Conservation (phyloP, 2,113 vertebrate genomes). For the Paramormyrops kingsleyae region DNA sequence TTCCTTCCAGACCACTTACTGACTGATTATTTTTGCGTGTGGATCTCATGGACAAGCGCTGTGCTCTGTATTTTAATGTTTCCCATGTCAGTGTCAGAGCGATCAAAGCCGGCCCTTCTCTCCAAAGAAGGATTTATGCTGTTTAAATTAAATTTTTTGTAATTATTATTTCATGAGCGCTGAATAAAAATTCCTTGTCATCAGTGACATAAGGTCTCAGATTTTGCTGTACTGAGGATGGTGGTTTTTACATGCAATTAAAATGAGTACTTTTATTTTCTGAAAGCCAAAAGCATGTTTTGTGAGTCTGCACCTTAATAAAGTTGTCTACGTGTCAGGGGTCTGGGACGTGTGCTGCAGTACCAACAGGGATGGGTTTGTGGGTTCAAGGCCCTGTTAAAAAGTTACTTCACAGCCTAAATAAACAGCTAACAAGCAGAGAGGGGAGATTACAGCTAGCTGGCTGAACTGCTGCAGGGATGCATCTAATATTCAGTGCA, state of each 20-base stretch:
- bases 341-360: background rate
- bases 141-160: background rate
- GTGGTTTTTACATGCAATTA: background rate
- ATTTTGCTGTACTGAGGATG: background rate
- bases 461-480: background rate
- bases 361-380: background rate
- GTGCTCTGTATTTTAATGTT: background rate
- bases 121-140: background rate
- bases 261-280: background rate
- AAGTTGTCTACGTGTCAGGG: background rate
- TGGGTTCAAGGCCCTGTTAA: background rate
- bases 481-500: background rate
- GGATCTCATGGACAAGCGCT: background rate
- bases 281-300: background rate
- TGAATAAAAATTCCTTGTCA: background rate
- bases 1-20: background rate
- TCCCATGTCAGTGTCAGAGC: background rate
- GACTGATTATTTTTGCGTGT: background rate
- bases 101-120: background rate
- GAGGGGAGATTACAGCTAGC: background rate
- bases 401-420: background rate
- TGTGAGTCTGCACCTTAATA: background rate
- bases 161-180: background rate
- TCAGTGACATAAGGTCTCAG: background rate
- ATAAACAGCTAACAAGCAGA: background rate